Evolutionary conservation across 2,888 invertebrate genomes (phyloP), one percentile per base, ranked within the genome.

Genomic region (Parnassius glacialis): DNA sequence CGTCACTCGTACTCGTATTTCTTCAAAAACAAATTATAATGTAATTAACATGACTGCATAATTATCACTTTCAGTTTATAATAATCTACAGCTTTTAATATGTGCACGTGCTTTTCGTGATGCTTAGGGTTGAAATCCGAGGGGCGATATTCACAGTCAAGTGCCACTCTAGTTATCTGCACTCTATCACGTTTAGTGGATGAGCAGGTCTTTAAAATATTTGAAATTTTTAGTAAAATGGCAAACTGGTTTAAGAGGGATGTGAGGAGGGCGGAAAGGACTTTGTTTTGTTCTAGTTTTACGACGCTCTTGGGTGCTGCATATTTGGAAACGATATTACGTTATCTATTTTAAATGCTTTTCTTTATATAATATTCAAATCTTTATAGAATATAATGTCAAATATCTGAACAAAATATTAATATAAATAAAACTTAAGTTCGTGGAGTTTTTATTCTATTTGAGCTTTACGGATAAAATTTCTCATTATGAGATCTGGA

Each of bases 141-240:
- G 64, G 67, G 65, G 65, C 64, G 58, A 57, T 41, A 16, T 61
- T 67, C 61, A 64, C 70, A 75, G 79, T 77, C 76, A 78, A 82
- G 82, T 65, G 73, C 64, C 67, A 65, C 74, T 78, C 66, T 43
- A 65, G 63, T 69, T 82, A 83, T 83, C 84, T 72, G 66, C 77
- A 71, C 83, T 85, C 67, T 60, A 79, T 73, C 85, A 85, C 84
- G 84, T 79, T 71, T 76, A 57, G 59, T 60, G 64, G 52, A 59
- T 59, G 58, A 57, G 64, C 58, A 61, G 61, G 61, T 61, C 58
- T 53, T 59, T 64, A 55, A 51, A 52, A 59, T 52, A 58, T 59
- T 56, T 54, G 50, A 56, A 62, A 65, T 54, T 56, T 51, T 45
- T 52, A 48, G 51, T 52, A 42, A 20, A 59, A 55, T 41, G 50